A percentile compares a stretch with the other conserved stretches of the same genome.
Conservation (phyloP, 2,888 invertebrate species). For the Napeogenes inachia region DNA sequence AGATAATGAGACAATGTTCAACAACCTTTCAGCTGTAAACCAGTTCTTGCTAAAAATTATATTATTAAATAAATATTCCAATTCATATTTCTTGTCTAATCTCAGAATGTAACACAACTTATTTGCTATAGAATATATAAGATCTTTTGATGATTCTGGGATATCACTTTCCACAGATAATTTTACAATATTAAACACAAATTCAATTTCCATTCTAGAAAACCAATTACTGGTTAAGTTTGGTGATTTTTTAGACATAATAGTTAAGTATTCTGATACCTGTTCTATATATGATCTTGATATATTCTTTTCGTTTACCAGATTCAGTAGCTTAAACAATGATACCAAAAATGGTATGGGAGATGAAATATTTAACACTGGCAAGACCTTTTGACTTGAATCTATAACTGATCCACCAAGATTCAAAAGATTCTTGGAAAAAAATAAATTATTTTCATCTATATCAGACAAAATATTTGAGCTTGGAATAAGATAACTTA, state of each 20-base stretch:
- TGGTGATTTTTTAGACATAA: slow-evolving; percentile 50
- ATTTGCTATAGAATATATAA: slow-evolving; percentile 76
- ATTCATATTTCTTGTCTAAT: slow-evolving; percentile 75
- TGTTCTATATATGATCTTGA: slow-evolving; percentile 58
- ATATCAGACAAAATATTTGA: slow-evolving; percentile 66
- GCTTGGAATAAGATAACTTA: slow-evolving; percentile 54
- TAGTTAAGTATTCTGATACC: slow-evolving; percentile 59
- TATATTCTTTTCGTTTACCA: slow-evolving; percentile 51
- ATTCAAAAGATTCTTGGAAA: slow-evolving; percentile 55
- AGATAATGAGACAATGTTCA: slow-evolving; percentile 73
- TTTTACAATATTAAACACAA: slow-evolving; percentile 73
- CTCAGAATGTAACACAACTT: slow-evolving; percentile 79
- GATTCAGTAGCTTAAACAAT: slow-evolving; percentile 53
- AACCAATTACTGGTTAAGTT: slow-evolving; percentile 79
- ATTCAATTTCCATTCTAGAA: slow-evolving; percentile 79
- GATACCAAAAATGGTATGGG: slow-evolving; percentile 64
- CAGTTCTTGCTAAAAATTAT: slow-evolving; percentile 80
- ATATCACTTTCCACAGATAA: slow-evolving; percentile 53
- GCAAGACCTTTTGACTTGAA: slow-evolving; percentile 56
- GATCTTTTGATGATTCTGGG: slow-evolving; percentile 64
- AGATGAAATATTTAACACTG: slow-evolving; percentile 54
- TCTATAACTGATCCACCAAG: slow-evolving; percentile 55
- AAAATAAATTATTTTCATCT: slow-evolving; percentile 50
- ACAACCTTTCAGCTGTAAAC: slow-evolving; percentile 75
- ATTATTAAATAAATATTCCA: slow-evolving; percentile 76